Evolutionary conservation across 2,888 invertebrate species (phyloP), one percentile per base, ranked within the genome.

Genomic region (Tupiocoris notatus): DNA sequence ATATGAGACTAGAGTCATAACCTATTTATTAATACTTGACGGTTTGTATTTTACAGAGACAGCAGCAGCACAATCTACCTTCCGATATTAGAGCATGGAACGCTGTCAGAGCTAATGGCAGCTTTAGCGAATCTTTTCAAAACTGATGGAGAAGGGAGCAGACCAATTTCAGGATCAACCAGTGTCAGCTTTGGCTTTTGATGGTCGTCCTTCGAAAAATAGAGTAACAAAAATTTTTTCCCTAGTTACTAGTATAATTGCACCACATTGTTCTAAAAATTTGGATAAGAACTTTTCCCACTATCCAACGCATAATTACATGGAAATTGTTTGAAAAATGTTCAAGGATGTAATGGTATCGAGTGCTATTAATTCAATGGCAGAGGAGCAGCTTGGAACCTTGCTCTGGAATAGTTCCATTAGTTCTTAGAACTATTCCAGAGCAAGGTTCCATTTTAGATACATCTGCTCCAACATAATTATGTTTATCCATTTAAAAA

Each of bases 91-190:
- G 94, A 93, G 84, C 94, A 95, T 2, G 88, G 87, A 1, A 87
- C 86, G 2, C 90, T 90, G 83, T 95, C 95, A 0, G 92, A 89
- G 82, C 92, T 92, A 18, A 95, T 90, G 0, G 92, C 94, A 0
- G 89, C 91, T 64, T 85, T 87, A 77, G 87, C 86, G 83, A 91
- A 94, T 0, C 83, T 84, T 80, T 89, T 89, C n/a, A 92, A 85
- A 61, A 83, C 83, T 1, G 93, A 92, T 17, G 86, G 84, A 0
- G 92, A 92, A 0, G 92, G 88, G 17, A 89, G 90, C 56, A 87
- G 86, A 0, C 87, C 85, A 57, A 84, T 84, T 77, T 87, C 87
- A 0, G 92, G 90, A 84, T 93, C 90, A 12, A 39, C 39, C 39
- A 39, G 6, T 0, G 90, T 89, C 0, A 91, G 91, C 65, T 85